Percentiles rank a stretch among this genome's conserved stretches.
These are phyloP conservation scores for Himalopsyche japonica DNA, from an alignment of 2,888 invertebrate species.

Conservation along the genomic window DNA sequence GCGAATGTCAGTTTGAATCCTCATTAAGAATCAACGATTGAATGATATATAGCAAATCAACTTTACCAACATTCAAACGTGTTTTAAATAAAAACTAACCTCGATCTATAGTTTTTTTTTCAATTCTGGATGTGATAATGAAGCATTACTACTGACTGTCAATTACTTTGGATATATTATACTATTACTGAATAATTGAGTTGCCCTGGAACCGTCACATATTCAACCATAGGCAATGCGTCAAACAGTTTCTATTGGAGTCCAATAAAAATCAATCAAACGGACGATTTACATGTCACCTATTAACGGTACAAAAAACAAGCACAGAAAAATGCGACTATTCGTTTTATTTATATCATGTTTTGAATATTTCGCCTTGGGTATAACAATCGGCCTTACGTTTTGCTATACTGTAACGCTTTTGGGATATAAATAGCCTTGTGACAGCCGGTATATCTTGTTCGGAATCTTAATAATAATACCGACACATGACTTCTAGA, in stretches of 20 bases:
- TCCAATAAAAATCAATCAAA: conserved; percentile 26
- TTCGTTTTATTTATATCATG: background rate
- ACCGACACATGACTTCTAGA: too few relatives aligned
- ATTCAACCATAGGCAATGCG: background rate
- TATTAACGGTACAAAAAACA: conserved; percentile 15
- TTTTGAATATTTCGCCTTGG: background rate
- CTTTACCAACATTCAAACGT: too few relatives aligned
- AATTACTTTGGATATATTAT: too few relatives aligned
- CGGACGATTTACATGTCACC: conserved; percentile 20
- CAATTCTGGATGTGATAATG: too few relatives aligned
- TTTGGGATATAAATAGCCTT: background rate
- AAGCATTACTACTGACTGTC: too few relatives aligned
- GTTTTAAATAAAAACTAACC: too few relatives aligned
- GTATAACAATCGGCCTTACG: background rate
- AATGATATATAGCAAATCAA: too few relatives aligned
- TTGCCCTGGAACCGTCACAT: background rate
- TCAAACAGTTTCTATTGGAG: background rate
- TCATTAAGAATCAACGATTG: too few relatives aligned
- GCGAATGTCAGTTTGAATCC: too few relatives aligned
- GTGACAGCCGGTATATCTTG: background rate
- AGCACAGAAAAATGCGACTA: background rate
- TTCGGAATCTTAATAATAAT: too few relatives aligned
- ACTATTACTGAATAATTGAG: background rate
- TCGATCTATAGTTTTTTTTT: too few relatives aligned
- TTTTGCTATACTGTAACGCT: background rate